These are phyloP conservation scores for Nycticorax nycticorax DNA, from an alignment of 2,113 vertebrate species.

Conservation along the genomic window DNA sequence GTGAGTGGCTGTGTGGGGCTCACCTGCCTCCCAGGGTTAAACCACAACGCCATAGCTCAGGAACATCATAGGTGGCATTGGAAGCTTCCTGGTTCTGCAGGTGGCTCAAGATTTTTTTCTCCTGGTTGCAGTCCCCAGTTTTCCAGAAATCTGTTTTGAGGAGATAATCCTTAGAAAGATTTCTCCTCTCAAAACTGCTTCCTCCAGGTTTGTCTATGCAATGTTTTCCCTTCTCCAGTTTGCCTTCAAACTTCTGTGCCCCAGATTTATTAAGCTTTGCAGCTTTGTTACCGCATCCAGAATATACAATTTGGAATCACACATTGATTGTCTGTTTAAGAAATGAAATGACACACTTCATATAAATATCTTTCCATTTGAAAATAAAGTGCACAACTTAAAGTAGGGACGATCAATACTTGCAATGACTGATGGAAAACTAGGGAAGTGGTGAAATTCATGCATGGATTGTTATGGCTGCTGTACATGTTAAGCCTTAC, in stretches of 20 bases:
- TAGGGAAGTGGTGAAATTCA: background rate
- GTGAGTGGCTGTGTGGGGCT: background rate
- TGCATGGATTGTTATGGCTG: background rate
- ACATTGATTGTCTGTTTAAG: background rate
- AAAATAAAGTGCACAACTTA: background rate
- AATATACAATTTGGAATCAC: background rate
- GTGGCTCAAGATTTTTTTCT: background rate
- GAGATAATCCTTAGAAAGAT: background rate
- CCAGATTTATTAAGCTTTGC: background rate
- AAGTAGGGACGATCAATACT: background rate
- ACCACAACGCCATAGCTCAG: background rate
- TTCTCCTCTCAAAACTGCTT: background rate
- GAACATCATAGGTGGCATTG: background rate
- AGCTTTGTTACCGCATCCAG: background rate
- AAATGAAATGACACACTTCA: background rate
- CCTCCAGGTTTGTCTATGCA: background rate
- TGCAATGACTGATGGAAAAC: background rate
- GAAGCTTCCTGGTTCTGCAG: background rate
- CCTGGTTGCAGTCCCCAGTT: background rate
- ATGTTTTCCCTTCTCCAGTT: background rate
- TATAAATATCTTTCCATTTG: slow-evolving; percentile 11
- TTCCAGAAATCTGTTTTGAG: background rate
- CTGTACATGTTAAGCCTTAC: background rate
- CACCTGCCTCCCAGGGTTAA: background rate
- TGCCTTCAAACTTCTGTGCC: background rate